Base-by-base conservation (phyloP, 2,113 vertebrate species). In the Myotis davidii region DNA sequence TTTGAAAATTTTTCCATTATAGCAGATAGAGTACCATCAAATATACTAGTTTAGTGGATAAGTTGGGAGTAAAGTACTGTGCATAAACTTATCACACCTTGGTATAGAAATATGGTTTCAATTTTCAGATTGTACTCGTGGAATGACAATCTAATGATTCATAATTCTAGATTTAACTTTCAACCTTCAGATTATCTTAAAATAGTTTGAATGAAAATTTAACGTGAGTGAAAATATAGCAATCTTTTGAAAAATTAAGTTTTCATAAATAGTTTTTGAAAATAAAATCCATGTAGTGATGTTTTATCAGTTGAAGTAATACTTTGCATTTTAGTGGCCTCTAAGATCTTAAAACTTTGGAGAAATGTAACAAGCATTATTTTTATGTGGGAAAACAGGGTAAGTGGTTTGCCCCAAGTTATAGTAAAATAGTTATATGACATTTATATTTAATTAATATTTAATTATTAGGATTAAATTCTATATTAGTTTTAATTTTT, bases 151-250 rank as follows among this genome's bases (percentile, higher is more conserved):
- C 56, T 84, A 88, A 65, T 87, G 16, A 23, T 69, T 90, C 42
- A 42, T 96, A 79, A 69, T 78, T 93, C 52, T 84, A 69, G 17
- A 73, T 95, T 83, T 93, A 90, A 86, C 14, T 90, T 92, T 87
- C 4, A 56, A n/a, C 45, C 90, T n/a, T 94, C 50, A 90, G 50
- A 50, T 78, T 95, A 91, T 77, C 52, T 85, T 91, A 70, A 88
- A 90, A 52, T 64, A 73, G 69, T 74, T 84, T 65, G 39, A 69
- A 87, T 48, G 87, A 79, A 95, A 94, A 84, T 88, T 64, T 85
- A 56, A 52, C 14, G 9, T 86, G 89, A 56, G 14, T 61, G 27
- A 74, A 7, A 65, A 50, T 18, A 81, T 82, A 88, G 9, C 21
- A 76, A 16, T 45, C 21, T 88, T 74, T 85, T 74, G 25, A 74